Conservation (phyloP, 2,797 vertebrate genomes). For the Adelosebastes latens region DNA sequence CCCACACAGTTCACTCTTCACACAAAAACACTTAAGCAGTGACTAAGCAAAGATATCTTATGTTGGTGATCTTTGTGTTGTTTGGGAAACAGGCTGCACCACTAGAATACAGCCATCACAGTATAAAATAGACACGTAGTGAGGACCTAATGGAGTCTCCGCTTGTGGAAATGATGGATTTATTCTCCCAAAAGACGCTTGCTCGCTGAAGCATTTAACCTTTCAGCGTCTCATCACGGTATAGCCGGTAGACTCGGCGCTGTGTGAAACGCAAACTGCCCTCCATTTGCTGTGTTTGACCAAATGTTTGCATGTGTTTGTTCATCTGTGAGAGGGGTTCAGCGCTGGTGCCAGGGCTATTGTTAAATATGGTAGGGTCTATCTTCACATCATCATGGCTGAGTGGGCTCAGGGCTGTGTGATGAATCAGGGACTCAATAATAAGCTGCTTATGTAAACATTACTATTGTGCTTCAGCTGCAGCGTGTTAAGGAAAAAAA, state of each 20-base stretch:
- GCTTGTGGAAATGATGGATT: background rate
- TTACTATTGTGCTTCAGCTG: slow-evolving; percentile 43
- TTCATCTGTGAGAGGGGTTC: slow-evolving; percentile 37
- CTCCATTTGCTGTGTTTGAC: slow-evolving; percentile 42
- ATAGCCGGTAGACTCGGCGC: background rate
- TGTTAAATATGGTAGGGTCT: slow-evolving; percentile 37
- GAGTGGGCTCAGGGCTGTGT: slow-evolving; percentile 42
- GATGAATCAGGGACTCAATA: slow-evolving; percentile 56
- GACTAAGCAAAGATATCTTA: background rate
- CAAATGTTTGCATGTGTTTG: slow-evolving; percentile 50
- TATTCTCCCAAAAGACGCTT: background rate
- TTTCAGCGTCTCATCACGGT: slow-evolving; percentile 12
- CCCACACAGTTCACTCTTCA: background rate
- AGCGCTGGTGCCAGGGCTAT: slow-evolving; percentile 26
- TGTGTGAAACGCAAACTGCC: background rate
- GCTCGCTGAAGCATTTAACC: slow-evolving; percentile 17
- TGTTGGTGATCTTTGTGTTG: background rate
- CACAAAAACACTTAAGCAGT: background rate
- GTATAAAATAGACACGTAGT: background rate
- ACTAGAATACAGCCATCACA: background rate
- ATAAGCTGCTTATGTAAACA: slow-evolving; percentile 71
- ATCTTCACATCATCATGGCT: slow-evolving; percentile 58
- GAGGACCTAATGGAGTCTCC: background rate
- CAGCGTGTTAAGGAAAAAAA: slow-evolving; percentile 4
- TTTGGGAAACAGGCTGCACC: background rate